A percentile compares a stretch with the other conserved stretches of the same genome.
Evolutionary conservation across 2,888 invertebrate species (phyloP).

Genomic region (Scaeva pyrastri): DNA sequence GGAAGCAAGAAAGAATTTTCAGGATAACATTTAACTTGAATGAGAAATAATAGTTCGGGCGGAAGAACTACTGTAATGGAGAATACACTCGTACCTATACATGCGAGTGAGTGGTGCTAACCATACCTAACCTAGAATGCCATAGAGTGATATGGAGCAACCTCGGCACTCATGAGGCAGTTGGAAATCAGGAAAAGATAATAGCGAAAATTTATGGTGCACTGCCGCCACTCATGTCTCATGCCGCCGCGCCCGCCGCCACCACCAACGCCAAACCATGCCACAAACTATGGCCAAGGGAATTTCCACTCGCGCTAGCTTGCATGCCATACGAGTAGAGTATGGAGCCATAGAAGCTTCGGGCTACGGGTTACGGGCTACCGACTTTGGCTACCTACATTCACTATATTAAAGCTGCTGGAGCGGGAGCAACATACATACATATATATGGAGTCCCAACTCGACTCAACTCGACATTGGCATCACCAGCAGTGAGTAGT

Average conservation of each 20-base stretch:
- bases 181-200: slow-evolving; percentile 75
- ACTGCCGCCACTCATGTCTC: slow-evolving; percentile 54
- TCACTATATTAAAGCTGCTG: not conserved
- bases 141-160: slow-evolving; percentile 34
- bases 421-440: slow-evolving; percentile 3
- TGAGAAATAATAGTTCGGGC: slow-evolving; percentile 74
- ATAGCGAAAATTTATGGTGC: slow-evolving; percentile 74
- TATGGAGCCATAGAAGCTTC: too few species aligned
- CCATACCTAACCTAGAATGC: not conserved
- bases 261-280: slow-evolving; percentile 21
- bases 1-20: slow-evolving; percentile 72
- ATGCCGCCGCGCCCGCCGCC: slow-evolving; percentile 13
- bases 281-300: slow-evolving; percentile 55
- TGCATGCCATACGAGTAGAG: not conserved
- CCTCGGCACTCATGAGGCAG: slow-evolving; percentile 56
- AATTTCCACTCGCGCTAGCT: slow-evolving; percentile 4
- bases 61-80: slow-evolving; percentile 61
- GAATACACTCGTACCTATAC: not conserved
- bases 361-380: too few species aligned
- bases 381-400: not conserved
- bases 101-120: not conserved
- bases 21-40: slow-evolving; percentile 75
- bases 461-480: slow-evolving; percentile 23
- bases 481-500: slow-evolving; percentile 23
- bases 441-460: slow-evolving; percentile 1